Evolutionary conservation across 2,113 vertebrate species (phyloP), one percentile per base, ranked within the genome.

Genomic region (Esox niger): DNA sequence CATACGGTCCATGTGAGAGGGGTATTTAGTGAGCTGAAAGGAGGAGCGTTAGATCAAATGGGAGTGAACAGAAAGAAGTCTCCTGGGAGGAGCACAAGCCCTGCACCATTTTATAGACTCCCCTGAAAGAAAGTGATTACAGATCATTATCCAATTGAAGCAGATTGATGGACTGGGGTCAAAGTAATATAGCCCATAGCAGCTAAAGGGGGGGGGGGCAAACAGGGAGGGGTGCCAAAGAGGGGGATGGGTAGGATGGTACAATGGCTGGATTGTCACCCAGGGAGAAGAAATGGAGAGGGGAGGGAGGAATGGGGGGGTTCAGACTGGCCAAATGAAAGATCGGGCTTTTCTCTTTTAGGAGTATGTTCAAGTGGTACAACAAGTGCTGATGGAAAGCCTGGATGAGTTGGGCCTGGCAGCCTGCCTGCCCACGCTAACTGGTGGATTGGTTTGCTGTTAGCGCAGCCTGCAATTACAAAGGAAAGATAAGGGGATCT

Each of bases 91-190:
- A 84, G 94, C 90, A 91, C 92, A 88, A 90, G 91, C 89, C 90
- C 88, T 90, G 92, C 93, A 94, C 93, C 93, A 93, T 96, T 98
- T 96, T 97, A 98, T 96, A 95, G 95, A 96, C 95, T 96, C 95
- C 95, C 95, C 95, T 97, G 95, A 96, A 98, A 98, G 97, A 98
- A 96, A 96, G 94, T 95, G 95, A 99, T 98, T 98, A 96, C 94
- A 94, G 94, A 96, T 98, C 96, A 98, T 98, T 98, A 98, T 98
- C 96, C 96, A 98, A 95, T 99, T 98, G 96, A 97, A 95, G 93
- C 95, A 98, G 96, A 99, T 98, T 99, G 96, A 99, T 99, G 95
- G 95, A 92, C 91, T 79, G 89, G 92, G 96, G 97, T 99, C 96
- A 98, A 95, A 96, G 96, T 95, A 96, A 96, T 97, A 95, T 92